phyloP scores from a whole-genome alignment of 2,888 invertebrate genomes.

The Dryadula phaetusa region DNA sequence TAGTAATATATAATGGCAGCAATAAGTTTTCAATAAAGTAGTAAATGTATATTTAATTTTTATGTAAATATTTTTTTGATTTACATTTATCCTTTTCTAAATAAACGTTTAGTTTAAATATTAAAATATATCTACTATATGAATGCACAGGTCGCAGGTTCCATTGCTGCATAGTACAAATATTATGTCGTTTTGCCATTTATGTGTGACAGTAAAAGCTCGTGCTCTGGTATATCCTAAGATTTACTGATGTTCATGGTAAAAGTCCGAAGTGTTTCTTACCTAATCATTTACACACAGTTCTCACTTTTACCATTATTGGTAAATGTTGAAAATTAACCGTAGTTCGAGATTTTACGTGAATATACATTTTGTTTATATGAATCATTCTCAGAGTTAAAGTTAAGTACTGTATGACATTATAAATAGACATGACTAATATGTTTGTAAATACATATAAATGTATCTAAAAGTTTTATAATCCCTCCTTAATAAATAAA shows the following conservation, averaged over 20 bases:
- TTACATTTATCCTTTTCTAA: not conserved
- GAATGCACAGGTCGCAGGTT: slow-evolving; percentile 12
- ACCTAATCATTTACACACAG: no score
- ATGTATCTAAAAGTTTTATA: not conserved
- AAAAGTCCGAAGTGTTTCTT: no score
- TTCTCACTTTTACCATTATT: no score
- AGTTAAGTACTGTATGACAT: not conserved
- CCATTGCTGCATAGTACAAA: slow-evolving; percentile 17
- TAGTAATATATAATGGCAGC: not conserved
- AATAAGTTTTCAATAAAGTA: not conserved
- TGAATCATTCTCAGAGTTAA: not conserved
- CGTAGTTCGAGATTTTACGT: no score
- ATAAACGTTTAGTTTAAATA: slow-evolving; percentile 2
- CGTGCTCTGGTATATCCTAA: no score
- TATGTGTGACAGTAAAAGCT: no score
- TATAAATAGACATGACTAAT: not conserved
- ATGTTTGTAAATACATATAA: slow-evolving; percentile 13
- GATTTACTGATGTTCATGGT: no score
- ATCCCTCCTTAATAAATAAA: not conserved
- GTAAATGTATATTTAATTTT: not conserved
- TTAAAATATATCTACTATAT: slow-evolving; percentile 8
- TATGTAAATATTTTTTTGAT: not conserved
- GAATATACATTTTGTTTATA: not conserved
- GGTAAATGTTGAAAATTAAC: no score
- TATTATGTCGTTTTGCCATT: slow-evolving; percentile 6